These are phyloP conservation scores for Drosophila sproati DNA, from an alignment of 1,140 invertebrate species.

Conservation along the genomic window DNA sequence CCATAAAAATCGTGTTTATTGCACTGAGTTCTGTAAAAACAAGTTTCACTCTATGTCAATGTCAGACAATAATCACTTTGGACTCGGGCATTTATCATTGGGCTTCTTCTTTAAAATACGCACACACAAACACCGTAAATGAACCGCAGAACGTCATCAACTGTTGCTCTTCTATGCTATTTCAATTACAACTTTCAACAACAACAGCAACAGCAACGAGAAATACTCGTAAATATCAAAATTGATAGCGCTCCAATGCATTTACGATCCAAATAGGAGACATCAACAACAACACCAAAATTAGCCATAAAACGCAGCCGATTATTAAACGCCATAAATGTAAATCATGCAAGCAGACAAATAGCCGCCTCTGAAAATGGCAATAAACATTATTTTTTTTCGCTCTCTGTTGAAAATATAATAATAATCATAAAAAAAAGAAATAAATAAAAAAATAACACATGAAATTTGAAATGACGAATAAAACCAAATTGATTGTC, in stretches of 20 bases:
- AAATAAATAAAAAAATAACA: slow-evolving; percentile 9
- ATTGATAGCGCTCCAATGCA: slow-evolving; percentile 44
- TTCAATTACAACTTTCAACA: background rate
- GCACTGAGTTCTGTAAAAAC: slow-evolving; percentile 29
- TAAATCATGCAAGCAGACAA: slow-evolving; percentile 55
- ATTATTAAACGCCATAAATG: slow-evolving; percentile 74
- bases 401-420: slow-evolving; percentile 34
- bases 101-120: slow-evolving; percentile 63
- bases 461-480: slow-evolving; percentile 15
- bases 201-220: slow-evolving; percentile 1
- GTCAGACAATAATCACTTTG: slow-evolving; percentile 51
- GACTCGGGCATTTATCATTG: slow-evolving; percentile 33
- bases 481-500: slow-evolving; percentile 35
- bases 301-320: slow-evolving; percentile 67
- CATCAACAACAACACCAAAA: slow-evolving; percentile 28
- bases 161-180: slow-evolving; percentile 26
- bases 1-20: slow-evolving; percentile 78
- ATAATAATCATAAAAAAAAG: slow-evolving; percentile 41
- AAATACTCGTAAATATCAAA: slow-evolving; percentile 36
- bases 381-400: slow-evolving; percentile 40
- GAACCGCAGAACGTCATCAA: slow-evolving; percentile 24
- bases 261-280: slow-evolving; percentile 58
- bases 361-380: slow-evolving; percentile 32
- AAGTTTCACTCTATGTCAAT: slow-evolving; percentile 65
- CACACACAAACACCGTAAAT: slow-evolving; percentile 24